These are phyloP conservation scores for Acrobeloides nanus DNA, from an alignment of 2,888 invertebrate genomes.

Conservation along the genomic window DNA sequence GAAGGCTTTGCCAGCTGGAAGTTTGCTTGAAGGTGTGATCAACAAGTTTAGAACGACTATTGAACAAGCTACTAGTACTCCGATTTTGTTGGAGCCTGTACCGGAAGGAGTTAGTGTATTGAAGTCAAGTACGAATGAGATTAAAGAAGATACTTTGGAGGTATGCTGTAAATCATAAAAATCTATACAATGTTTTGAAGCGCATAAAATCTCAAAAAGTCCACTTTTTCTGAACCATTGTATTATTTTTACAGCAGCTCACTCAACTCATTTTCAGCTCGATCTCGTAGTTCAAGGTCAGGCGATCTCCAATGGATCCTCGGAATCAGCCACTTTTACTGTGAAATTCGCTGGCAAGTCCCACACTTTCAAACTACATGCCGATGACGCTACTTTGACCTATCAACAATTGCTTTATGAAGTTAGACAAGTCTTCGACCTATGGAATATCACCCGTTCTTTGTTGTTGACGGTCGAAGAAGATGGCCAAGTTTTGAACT, in stretches of 20 bases:
- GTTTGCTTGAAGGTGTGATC: constrained; percentile 8
- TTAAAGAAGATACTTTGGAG: constrained; percentile 39
- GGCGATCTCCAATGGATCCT: background rate
- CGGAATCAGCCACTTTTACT: background rate
- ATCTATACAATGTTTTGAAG: too few species aligned
- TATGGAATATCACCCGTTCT: background rate
- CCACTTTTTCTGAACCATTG: too few species aligned
- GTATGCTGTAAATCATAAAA: background rate
- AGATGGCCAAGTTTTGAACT: background rate
- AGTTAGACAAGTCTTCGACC: background rate
- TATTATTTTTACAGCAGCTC: too few species aligned
- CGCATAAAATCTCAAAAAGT: too few species aligned
- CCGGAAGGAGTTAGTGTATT: background rate
- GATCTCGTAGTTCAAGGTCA: background rate
- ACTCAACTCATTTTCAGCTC: background rate
- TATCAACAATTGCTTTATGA: background rate
- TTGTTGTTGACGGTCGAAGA: background rate
- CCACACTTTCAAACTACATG: background rate
- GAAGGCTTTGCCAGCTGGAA: constrained; percentile 26
- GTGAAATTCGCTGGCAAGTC: background rate
- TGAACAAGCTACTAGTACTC: constrained; percentile 18
- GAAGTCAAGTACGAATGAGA: constrained; percentile 25
- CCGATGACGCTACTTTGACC: background rate
- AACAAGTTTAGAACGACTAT: constrained; percentile 10
- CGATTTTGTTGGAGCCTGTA: constrained; percentile 8